Base-by-base conservation (phyloP, 2,888 invertebrate genomes). In the Amphipoea oculea region DNA sequence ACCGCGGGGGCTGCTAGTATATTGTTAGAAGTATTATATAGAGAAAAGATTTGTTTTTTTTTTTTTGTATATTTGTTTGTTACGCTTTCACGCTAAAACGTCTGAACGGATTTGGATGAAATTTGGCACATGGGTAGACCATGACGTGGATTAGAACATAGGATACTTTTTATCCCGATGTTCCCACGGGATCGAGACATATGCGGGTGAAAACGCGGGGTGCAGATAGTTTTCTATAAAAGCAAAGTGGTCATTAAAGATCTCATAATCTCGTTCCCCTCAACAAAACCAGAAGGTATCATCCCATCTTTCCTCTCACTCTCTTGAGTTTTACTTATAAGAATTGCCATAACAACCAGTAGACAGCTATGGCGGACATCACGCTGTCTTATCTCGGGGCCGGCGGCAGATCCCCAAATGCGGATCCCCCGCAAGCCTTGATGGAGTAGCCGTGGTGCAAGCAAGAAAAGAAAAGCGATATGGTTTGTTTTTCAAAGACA, bases 371-470 rank as follows among this genome's bases (percentile, higher is more conserved):
- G 72, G 78, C 78, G 68, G 81, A 76, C 83, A 88, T 87, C 88
- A 81, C 77, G 54, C 73, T 74, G 86, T 84, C 88, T 85, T 90
- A 90, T 90, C 90, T 87, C 80, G 68, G 78, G 78, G 84, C 69
- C 73, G 69, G 79, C 51, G 75, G 57, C 75, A 77, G 86, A 85
- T 82, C 85, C 81, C 87, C 85, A 72, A 89, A 89, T 88, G 67
- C 67, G 84, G 70, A 86, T 84, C 88, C 88, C 84, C 85, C 74
- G 74, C 85, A 79, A 83, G 79, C 85, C 89, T 87, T 88, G 88
- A 87, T 87, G 84, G 84, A 73, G 73, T 68, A 29, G 73, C 4
- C 20, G 60, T 60, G 85, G 86, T 78, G 29, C 78, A 83, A 85
- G 69, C 2, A 51, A 78, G 2, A 51, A 14, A 66, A 60, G 29